phyloP scores from a whole-genome alignment of 2,888 invertebrate species.

The Hipparchia sbordonii region DNA sequence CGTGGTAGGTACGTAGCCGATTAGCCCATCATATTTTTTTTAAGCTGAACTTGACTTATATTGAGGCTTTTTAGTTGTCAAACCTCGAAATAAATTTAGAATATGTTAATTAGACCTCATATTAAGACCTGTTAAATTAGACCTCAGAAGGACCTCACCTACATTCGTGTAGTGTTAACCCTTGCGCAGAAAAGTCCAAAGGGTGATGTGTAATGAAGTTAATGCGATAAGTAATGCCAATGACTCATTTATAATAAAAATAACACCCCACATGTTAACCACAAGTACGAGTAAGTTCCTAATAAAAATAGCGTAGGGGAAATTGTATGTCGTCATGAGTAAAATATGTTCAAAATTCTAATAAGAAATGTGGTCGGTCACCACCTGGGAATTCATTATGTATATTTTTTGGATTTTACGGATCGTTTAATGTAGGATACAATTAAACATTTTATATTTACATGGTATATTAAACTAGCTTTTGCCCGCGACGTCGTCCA shows the following conservation, averaged over 20 bases:
- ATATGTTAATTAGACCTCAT: too few relatives aligned
- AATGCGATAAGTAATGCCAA: conserved; percentile 36
- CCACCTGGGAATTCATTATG: neutral
- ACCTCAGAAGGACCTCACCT: too few relatives aligned
- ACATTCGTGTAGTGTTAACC: neutral
- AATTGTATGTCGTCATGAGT: conserved; percentile 25
- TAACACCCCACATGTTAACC: conserved; percentile 19
- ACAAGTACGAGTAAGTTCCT: conserved; percentile 1
- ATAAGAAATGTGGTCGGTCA: neutral
- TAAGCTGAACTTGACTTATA: too few relatives aligned
- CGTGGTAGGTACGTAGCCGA: too few relatives aligned
- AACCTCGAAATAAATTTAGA: too few relatives aligned
- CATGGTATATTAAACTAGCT: too few relatives aligned
- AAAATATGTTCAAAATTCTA: conserved; percentile 19
- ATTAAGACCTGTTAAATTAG: neutral
- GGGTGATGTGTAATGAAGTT: conserved; percentile 38
- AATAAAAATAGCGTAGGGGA: conserved; percentile 30
- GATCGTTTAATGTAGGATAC: too few relatives aligned
- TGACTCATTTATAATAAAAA: conserved; percentile 48
- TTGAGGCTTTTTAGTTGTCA: too few relatives aligned
- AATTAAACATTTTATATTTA: too few relatives aligned
- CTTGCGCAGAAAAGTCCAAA: conserved; percentile 18
- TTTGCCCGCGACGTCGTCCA: neutral
- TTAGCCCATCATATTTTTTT: too few relatives aligned
- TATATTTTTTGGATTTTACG: neutral